phyloP scores from a whole-genome alignment of 1,140 invertebrate genomes.

The Mesaphorura yosii region DNA sequence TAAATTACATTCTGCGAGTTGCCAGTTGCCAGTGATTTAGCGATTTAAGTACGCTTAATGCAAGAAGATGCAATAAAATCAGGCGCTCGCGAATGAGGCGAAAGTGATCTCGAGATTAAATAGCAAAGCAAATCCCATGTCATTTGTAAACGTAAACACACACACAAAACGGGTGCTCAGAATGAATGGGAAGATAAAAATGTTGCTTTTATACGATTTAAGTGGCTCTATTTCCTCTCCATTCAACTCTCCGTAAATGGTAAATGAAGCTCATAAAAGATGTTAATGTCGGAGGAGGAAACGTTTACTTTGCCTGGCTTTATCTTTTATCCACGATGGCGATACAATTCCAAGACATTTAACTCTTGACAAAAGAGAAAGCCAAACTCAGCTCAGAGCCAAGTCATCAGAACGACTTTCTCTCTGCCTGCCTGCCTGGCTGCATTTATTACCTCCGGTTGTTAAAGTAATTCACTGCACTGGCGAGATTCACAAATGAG shows the following conservation, averaged over 20 bases:
- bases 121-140: background rate
- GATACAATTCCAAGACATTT: background rate
- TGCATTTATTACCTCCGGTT: background rate
- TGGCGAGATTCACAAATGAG: too few species aligned
- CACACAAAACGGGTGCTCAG: background rate
- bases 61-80: too few species aligned
- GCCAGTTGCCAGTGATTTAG: background rate
- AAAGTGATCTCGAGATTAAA: background rate
- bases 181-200: background rate
- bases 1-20: background rate
- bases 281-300: background rate
- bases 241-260: background rate
- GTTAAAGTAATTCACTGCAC: too few species aligned
- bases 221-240: slow-evolving; percentile 4
- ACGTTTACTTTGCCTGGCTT: background rate
- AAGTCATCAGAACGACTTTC: background rate
- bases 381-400: background rate
- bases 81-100: background rate
- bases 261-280: background rate
- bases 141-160: background rate
- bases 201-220: background rate
- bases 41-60: too few species aligned
- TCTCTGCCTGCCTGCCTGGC: background rate
- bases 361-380: background rate
- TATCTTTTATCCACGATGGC: background rate